Conservation (phyloP, 2,888 invertebrate species). For the Bruchidius siliquastri region DNA sequence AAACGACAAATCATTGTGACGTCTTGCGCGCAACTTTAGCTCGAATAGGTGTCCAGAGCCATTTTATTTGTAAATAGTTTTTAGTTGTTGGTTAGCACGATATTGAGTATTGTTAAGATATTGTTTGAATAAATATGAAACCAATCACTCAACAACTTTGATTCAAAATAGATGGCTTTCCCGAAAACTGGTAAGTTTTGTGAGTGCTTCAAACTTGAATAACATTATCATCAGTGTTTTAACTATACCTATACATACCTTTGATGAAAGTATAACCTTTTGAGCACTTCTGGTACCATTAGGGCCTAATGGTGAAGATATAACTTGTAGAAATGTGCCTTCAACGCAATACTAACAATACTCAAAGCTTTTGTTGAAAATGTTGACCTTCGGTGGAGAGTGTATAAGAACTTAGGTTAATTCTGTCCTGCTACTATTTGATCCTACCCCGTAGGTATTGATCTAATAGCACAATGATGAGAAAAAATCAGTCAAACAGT, state of each 20-base stretch:
- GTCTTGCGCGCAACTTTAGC: constrained; percentile 2
- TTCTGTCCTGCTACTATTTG: too few relatives aligned
- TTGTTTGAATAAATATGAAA: constrained; percentile 27
- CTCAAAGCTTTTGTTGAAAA: constrained; percentile 25
- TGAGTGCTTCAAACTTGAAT: background rate
- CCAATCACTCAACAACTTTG: background rate
- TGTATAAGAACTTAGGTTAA: too few relatives aligned
- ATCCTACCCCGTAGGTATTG: too few relatives aligned
- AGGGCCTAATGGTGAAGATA: background rate
- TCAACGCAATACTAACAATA: constrained; percentile 42
- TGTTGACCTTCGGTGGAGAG: background rate
- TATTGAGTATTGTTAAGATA: constrained; percentile 41
- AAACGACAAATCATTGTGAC: constrained; percentile 27
- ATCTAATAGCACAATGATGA: too few relatives aligned
- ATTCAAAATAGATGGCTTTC: background rate
- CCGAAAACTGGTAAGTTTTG: background rate
- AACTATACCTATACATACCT: background rate
- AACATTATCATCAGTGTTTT: background rate
- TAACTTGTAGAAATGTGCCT: background rate
- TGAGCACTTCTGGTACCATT: background rate
- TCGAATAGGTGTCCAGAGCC: constrained; percentile 6
- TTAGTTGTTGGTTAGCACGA: constrained; percentile 5
- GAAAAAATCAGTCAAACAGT: too few relatives aligned
- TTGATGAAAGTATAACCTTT: background rate
- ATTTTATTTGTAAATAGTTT: constrained; percentile 5